phyloP scores from a whole-genome alignment of 1,140 invertebrate genomes.

The Campoletis sonorensis region DNA sequence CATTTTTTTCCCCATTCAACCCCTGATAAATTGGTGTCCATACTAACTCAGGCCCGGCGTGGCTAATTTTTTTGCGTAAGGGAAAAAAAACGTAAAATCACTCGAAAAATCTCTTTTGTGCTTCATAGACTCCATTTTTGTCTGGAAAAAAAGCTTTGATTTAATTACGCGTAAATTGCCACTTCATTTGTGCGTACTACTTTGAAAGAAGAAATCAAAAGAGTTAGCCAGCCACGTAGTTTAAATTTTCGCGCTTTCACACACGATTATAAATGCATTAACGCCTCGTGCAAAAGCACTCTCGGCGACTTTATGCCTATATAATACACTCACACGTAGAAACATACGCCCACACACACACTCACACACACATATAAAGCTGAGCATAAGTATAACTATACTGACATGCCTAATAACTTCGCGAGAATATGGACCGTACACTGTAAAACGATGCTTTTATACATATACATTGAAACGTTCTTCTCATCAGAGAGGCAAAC shows the following conservation, averaged over 20 bases:
- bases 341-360: background rate
- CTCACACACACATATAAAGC: background rate
- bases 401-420: background rate
- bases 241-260: slow-evolving; percentile 19
- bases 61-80: too few relatives aligned
- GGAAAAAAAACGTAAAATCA: background rate
- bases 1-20: background rate
- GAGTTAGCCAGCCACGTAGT: background rate
- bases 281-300: slow-evolving; percentile 23
- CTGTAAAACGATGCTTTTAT: slow-evolving; percentile 17
- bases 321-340: background rate
- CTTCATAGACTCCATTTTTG: background rate
- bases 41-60: too few relatives aligned
- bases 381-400: too few relatives aligned
- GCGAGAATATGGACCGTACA: slow-evolving; percentile 1
- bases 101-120: background rate
- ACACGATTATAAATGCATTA: slow-evolving; percentile 31
- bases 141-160: background rate
- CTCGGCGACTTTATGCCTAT: background rate
- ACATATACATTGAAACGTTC: slow-evolving; percentile 2
- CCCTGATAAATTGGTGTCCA: background rate
- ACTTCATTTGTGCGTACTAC: background rate
- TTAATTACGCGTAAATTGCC: slow-evolving; percentile 22
- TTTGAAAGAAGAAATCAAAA: slow-evolving; percentile 29
- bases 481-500: slow-evolving; percentile 24